Evolutionary conservation across 2,888 invertebrate genomes (phyloP), one percentile per base, ranked within the genome.

Genomic region (Tholera decimalis): DNA sequence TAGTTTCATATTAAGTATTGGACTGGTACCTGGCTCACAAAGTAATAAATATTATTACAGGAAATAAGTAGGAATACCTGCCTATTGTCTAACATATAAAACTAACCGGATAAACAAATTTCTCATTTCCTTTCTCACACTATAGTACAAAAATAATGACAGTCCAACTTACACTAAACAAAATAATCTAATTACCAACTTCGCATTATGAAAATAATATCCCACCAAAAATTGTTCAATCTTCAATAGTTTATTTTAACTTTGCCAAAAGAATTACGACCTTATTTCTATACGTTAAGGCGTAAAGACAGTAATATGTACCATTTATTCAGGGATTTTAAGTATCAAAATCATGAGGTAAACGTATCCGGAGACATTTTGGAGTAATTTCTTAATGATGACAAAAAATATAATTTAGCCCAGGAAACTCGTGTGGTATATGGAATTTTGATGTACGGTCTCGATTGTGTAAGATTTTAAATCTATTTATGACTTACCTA

Each of bases 211-310:
- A 64, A 64, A 74, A 74, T 71, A 71, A 69, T 44, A 54, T 11
- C 28, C 28, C 18, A 60, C 68, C 55, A 57, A 41, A 72, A 77
- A 80, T 71, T 63, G 50, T 58, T 35, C 51, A 18, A 55, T 66
- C 30, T 50, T 47, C 20, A 22, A 7, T 7, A 46, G 30, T 30
- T 37, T 26, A 47, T 39, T 8, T 37, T 11, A 7, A 22, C 26
- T 11, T 3, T 35, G 18, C 7, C 47, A 59, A 54, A 43, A n/a
- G 33, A 65, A 50, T 73, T 8, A 26, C 13, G 18, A 46, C 43
- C 28, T 50, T 80, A 71, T 11, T 0, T 0, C 20, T 0, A 3
- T 3, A n/a, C n/a, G n/a, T n/a, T n/a, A n/a, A n/a, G n/a, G 0
- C 0, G 1, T 54, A 53, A 44, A 46, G 43, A 49, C 22, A 24